Base-by-base conservation (phyloP, 2,888 invertebrate species). In the Microchrysa polita region DNA sequence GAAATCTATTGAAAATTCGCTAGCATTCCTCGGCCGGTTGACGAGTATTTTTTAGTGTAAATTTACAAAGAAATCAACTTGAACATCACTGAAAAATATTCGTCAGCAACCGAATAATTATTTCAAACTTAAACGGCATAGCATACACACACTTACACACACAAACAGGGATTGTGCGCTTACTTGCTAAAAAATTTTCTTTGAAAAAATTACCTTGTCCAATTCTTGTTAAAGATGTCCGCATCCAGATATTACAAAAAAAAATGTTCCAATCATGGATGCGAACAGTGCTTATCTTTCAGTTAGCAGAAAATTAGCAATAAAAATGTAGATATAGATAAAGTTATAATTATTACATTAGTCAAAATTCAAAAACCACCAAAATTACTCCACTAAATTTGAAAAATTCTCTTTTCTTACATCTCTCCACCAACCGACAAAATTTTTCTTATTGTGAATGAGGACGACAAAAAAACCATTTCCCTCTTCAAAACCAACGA, bases 121-220 rank as follows among this genome's bases (percentile, higher is more conserved):
- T 48, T 42, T 42, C 2, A 48, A 48, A 48, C 12, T 34, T 48
- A 48, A 12, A 44, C 57, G 61, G 74, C 73, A 67, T 75, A 67
- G 65, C 67, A 67, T 53, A 23, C 53, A 44, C 20, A 42, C 14
- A 9, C 22, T 23, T 23, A 27, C 23, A 53, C 23, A 67, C 53
- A 67, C 67, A 67, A 67, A 42, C 23, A 57, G 69, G 69, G 69
- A 63, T 55, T 34, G 69, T 69, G 69, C 69, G 20, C 14, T 69
- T 69, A 55, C 10, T 57, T 34, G 55, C 48, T 48, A 23, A 57
- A 55, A n/a, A 69, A 40, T 34, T 34, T 7, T 34, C 27, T 34
- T 34, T 34, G 20, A 22, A 53, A n/a, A 69, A 57, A 72, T 72
- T 72, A 72, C 72, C 72, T 72, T 72, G 60, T 72, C 72, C 59